A percentile compares a stretch with the other conserved stretches of the same genome.
Conservation (phyloP, 2,888 invertebrate genomes). For the Morpho deidamia region DNA sequence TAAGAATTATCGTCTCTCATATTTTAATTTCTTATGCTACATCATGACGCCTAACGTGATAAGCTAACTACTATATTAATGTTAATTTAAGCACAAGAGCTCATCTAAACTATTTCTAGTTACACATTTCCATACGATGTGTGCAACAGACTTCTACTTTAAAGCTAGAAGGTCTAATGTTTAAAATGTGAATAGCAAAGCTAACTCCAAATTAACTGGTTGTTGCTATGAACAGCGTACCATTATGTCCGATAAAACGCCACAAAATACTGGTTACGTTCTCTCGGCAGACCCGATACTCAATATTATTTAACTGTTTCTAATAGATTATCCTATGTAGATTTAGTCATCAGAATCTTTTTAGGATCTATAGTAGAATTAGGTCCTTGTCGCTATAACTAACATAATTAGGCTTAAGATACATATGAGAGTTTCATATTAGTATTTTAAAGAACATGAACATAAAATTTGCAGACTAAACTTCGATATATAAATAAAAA, state of each 20-base stretch:
- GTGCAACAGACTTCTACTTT: slow-evolving; percentile 40
- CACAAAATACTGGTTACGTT: slow-evolving; percentile 71
- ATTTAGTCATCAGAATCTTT: slow-evolving; percentile 12
- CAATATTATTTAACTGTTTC: slow-evolving; percentile 27
- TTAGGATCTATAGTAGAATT: slow-evolving; percentile 19
- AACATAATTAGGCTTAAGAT: slow-evolving; percentile 32
- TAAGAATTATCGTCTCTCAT: slow-evolving; percentile 6
- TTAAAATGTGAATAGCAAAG: slow-evolving; percentile 67
- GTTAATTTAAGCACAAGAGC: slow-evolving; percentile 10
- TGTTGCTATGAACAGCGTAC: slow-evolving; percentile 65
- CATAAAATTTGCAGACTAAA: background rate
- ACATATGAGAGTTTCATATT: background rate
- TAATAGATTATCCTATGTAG: slow-evolving; percentile 22
- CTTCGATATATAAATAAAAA: no score
- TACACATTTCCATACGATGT: slow-evolving; percentile 21
- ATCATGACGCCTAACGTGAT: slow-evolving; percentile 12
- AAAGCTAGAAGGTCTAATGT: slow-evolving; percentile 54
- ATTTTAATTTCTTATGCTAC: slow-evolving; percentile 9
- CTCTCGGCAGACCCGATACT: slow-evolving; percentile 71
- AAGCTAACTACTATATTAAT: slow-evolving; percentile 20
- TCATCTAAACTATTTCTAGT: slow-evolving; percentile 22
- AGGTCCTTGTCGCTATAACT: slow-evolving; percentile 9
- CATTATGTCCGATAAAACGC: slow-evolving; percentile 78
- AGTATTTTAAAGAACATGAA: no score
- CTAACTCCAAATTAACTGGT: slow-evolving; percentile 77